These are phyloP conservation scores for Malacoctenus gilli DNA, from an alignment of 2,797 vertebrate species.

Conservation along the genomic window DNA sequence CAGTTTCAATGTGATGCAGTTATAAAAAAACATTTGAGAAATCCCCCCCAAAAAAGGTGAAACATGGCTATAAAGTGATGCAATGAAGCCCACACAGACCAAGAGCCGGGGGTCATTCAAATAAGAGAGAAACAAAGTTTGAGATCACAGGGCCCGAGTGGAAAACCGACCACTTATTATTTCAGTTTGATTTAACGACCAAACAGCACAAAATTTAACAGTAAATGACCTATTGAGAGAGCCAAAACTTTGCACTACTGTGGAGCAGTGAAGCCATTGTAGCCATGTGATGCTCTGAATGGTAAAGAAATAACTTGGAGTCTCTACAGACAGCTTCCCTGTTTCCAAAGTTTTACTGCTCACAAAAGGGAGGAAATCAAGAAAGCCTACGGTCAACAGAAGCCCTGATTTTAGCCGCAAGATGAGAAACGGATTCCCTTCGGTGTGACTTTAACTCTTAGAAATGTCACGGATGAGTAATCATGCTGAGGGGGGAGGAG, in stretches of 20 bases:
- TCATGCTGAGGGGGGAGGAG: constrained; percentile 28
- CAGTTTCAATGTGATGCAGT: no score
- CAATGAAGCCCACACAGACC: constrained; percentile 15
- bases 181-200: constrained; percentile 6
- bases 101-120: background rate
- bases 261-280: no score
- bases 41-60: no score
- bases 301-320: constrained; percentile 2
- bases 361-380: constrained; percentile 25
- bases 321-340: constrained; percentile 4
- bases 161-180: background rate
- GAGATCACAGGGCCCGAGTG: constrained; percentile 5
- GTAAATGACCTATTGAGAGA: background rate
- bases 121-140: background rate
- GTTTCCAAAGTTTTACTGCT: constrained; percentile 3
- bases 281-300: no score
- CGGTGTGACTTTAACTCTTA: constrained; percentile 26
- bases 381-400: constrained; percentile 22
- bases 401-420: constrained; percentile 7
- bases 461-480: constrained; percentile 43
- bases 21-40: no score
- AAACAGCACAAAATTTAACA: background rate
- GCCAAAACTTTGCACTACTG: no score
- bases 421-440: constrained; percentile 30
- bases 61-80: constrained; percentile 1